Evolutionary conservation across 2,888 invertebrate species (phyloP), one percentile per base, ranked within the genome.

Genomic region (Beris chalybata): DNA sequence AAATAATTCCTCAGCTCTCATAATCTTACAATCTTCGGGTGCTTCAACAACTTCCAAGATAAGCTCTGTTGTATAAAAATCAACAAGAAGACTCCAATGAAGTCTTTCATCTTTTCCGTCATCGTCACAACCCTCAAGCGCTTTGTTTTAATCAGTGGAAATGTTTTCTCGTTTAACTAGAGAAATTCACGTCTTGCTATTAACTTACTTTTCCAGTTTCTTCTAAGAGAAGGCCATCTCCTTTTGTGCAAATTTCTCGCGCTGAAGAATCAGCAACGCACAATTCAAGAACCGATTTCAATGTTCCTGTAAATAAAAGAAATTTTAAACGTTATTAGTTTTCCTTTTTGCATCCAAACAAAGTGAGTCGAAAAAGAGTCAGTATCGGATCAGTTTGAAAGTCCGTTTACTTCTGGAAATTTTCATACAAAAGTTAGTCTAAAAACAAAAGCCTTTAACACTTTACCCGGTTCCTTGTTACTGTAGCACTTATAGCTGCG

Each of bases 261-360:
- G 95, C 95, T 64, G 95, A 95, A 68, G 91, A 92, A 72, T 93
- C 96, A 69, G 86, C 87, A 56, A 91, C 85, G 82, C 96, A 95
- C 83, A 92, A 92, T 71, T 89, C 91, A 73, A 97, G 85, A 50
- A 97, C 85, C 82, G 91, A 89, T 81, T 93, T 95, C 76, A 97
- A 81, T 72, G 93, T 92, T 79, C 91, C 97, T 97, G 83, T 58
- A 87, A 88, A 74, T 74, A 71, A 74, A 71, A 70, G 54, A 22
- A 22, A 22, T 0, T 52, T 15, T 48, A 48, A 48, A 22, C 22
- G 22, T 22, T 22, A 22, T 22, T 22, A 22, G 22, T 22, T 22
- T 22, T 22, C 22, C 22, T 3, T 22, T 2, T 22, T 22, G 22
- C 22, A 22, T 22, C 22, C 22, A 22, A 22, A 22, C 22, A 22